Conservation (phyloP, 2,113 vertebrate genomes). For the Neopipo cinnamomea region DNA sequence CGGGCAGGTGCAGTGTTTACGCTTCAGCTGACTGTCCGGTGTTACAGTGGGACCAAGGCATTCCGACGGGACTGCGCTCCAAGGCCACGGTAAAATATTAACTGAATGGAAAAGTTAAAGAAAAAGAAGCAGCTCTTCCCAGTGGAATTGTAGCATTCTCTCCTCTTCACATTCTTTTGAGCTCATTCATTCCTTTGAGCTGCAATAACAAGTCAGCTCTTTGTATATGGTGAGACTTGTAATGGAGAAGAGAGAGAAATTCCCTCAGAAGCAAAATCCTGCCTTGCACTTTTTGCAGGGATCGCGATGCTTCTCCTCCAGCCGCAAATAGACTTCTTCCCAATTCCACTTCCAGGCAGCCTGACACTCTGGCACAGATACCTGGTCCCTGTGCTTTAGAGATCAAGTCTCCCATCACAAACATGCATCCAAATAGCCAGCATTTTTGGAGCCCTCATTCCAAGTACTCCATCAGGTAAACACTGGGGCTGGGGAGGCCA, state of each 20-base stretch:
- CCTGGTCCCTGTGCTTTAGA: neutral
- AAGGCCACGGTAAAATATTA: conserved; percentile 15
- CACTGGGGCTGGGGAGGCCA: neutral
- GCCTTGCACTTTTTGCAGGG: neutral
- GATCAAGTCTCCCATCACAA: neutral
- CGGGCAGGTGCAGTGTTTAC: conserved; percentile 21
- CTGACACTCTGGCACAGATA: neutral
- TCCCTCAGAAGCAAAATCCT: neutral
- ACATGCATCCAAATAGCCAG: neutral
- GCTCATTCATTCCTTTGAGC: conserved; percentile 63
- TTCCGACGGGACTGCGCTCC: neutral
- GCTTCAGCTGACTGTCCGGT: neutral
- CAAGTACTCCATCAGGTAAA: neutral
- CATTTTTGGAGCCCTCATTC: neutral
- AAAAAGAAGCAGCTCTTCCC: conserved; percentile 26
- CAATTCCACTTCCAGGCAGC: neutral
- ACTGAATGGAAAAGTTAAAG: neutral
- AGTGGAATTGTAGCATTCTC: conserved; percentile 28
- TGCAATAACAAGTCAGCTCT: conserved; percentile 54
- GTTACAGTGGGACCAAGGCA: neutral
- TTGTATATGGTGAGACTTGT: conserved; percentile 31
- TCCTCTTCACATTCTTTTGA: conserved; percentile 45
- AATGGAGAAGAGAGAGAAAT: conserved; percentile 11
- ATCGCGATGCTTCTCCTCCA: neutral
- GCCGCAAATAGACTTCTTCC: neutral